A percentile compares a stretch with the other conserved stretches of the same genome.
Evolutionary conservation across 2,888 invertebrate species (phyloP).

Genomic region (Schizotus pectinicornis): DNA sequence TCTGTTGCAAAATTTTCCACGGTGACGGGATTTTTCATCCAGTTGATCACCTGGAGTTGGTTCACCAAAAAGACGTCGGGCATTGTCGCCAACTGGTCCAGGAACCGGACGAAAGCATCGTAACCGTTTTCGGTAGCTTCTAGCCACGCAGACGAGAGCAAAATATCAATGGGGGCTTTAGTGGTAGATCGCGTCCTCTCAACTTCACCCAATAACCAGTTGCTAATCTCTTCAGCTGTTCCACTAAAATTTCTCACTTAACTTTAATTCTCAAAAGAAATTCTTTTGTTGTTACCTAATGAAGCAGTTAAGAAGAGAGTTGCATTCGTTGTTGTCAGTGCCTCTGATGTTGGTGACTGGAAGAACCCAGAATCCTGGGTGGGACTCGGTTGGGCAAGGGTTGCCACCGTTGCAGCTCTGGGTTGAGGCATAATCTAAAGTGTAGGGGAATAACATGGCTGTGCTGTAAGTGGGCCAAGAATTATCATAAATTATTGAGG

Average conservation of each 20-base stretch:
- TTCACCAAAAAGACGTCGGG: constrained; percentile 58
- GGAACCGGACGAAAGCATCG: constrained; percentile 48
- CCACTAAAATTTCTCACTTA: constrained; percentile 40
- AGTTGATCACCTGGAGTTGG: constrained; percentile 55
- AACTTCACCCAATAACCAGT: constrained; percentile 60
- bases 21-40: constrained; percentile 56
- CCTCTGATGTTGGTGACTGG: constrained; percentile 68
- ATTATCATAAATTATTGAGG: constrained; percentile 65
- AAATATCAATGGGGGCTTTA: constrained; percentile 60
- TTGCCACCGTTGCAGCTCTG: constrained; percentile 63
- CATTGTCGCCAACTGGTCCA: constrained; percentile 48
- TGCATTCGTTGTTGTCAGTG: constrained; percentile 59
- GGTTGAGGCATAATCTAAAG: constrained; percentile 65
- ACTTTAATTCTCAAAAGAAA: too few species aligned
- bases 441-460: constrained; percentile 71
- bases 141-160: constrained; percentile 62
- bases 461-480: constrained; percentile 64
- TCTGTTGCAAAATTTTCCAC: constrained; percentile 40
- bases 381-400: constrained; percentile 64
- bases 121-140: constrained; percentile 43
- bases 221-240: constrained; percentile 49
- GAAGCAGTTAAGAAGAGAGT: constrained; percentile 65
- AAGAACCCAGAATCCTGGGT: constrained; percentile 69
- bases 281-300: constrained; percentile 60
- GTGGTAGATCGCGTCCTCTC: constrained; percentile 53